Evolutionary conservation across 1,140 invertebrate species (phyloP).

Genomic region (Sinella curviseta): DNA sequence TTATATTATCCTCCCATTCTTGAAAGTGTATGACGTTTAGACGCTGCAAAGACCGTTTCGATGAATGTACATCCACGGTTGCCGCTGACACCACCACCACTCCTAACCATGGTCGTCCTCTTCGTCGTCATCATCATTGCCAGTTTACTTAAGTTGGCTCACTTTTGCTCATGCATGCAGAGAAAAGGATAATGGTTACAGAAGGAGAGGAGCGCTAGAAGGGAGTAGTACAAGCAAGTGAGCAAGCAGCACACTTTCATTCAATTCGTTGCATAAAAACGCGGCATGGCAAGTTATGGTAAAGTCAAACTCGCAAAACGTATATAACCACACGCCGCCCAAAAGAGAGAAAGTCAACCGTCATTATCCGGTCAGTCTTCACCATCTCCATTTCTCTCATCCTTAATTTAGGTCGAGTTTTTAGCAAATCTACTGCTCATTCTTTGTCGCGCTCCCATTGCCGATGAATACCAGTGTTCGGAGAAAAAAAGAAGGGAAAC

Average conservation of each 20-base stretch:
- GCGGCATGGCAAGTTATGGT: not conserved
- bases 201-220: not conserved
- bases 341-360: constrained; percentile 1
- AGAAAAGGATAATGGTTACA: not conserved
- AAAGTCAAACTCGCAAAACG: no score
- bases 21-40: no score
- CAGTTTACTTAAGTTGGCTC: not conserved
- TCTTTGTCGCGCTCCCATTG: not conserved
- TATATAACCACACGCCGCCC: no score
- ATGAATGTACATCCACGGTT: not conserved
- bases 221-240: no score
- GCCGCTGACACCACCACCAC: not conserved
- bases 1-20: no score
- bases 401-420: constrained; percentile 6
- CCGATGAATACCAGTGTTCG: not conserved
- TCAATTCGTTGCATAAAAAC: not conserved
- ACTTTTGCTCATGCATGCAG: constrained; percentile 7
- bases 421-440: not conserved
- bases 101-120: no score
- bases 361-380: constrained; percentile 15
- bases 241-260: no score
- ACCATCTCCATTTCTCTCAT: not conserved
- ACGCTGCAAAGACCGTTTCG: not conserved
- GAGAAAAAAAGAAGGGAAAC: no score
- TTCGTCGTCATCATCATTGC: no score